phyloP scores from a whole-genome alignment of 2,113 vertebrate species.

The Scomber colias region DNA sequence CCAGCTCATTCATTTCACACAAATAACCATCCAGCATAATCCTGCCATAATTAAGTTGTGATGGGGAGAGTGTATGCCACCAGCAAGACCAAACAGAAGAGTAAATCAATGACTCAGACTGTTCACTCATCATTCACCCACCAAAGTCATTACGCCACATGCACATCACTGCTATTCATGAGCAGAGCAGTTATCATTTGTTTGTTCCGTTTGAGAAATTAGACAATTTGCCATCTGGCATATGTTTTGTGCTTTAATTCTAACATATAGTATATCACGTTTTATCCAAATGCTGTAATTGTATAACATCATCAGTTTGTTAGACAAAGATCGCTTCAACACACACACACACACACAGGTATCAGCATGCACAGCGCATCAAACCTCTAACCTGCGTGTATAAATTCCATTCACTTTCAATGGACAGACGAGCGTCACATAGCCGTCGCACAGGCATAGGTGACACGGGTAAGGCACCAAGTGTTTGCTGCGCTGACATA shows the following conservation, averaged over 20 bases:
- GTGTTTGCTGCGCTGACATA: no score
- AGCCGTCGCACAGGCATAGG: no score
- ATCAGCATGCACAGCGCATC: no score
- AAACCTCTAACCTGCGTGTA: no score
- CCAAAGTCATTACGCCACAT: conserved; percentile 1
- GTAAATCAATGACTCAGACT: neutral
- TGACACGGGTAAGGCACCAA: no score
- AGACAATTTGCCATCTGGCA: neutral
- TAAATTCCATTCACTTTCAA: no score
- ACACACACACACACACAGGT: no score
- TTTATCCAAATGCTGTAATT: neutral
- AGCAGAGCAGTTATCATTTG: neutral
- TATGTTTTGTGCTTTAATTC: neutral
- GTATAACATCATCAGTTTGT: no score
- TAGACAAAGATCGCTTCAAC: no score
- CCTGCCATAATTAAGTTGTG: neutral
- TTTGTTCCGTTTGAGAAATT: conserved; percentile 7
- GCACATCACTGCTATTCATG: conserved; percentile 1
- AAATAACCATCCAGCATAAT: neutral
- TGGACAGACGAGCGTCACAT: no score
- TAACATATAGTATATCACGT: neutral
- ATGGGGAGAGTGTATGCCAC: neutral
- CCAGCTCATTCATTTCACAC: neutral
- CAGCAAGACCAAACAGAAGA: neutral
- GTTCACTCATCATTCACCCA: neutral